Evolutionary conservation across 37 sponge, comb jelly and placozoan genomes (phyloP), one percentile per base, ranked within the genome.

Genomic region (Beroe forskalii): DNA sequence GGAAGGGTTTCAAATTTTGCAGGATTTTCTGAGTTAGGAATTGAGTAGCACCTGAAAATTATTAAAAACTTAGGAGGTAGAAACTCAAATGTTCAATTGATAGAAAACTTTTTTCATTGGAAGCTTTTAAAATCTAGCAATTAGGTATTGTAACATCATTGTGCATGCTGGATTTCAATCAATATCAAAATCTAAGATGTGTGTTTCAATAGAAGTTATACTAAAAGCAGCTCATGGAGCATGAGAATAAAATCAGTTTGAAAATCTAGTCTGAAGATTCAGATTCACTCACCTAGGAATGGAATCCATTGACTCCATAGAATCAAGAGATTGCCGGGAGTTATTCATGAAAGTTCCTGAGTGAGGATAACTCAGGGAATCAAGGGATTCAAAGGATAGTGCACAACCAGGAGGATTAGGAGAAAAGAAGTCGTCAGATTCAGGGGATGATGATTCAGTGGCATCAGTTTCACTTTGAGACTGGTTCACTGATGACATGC

Each of bases 21-120:
- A 38, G 86, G 55, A 35, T 69, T 69, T 42, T 80, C 86, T 42
- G 86, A 80, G 55, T 80, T 80, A 80, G 86, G 86, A 38, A 80
- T 80, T 4, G 86, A 80, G 55, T 80, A 80, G 27, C 86, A 80
- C 55, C 86, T 80, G 86, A 17, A 72, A 72, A 72, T 64, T n/a
- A 8, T 64, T 25, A 64, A 64, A 6, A 64, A 8, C 67, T 64
- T 64, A n/a, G n/a, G n/a, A n/a, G n/a, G n/a, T n/a, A n/a, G n/a
- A n/a, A n/a, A n/a, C n/a, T n/a, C n/a, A n/a, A n/a, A n/a, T n/a
- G n/a, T n/a, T n/a, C n/a, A n/a, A n/a, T n/a, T n/a, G n/a, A n/a
- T n/a, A n/a, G n/a, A n/a, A n/a, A n/a, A n/a, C n/a, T n/a, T n/a
- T n/a, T n/a, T n/a, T n/a, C n/a, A n/a, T n/a, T 64, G 28, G 17